These are phyloP conservation scores for Drosophila kanapiae DNA, from an alignment of 1,140 invertebrate genomes.

Conservation along the genomic window DNA sequence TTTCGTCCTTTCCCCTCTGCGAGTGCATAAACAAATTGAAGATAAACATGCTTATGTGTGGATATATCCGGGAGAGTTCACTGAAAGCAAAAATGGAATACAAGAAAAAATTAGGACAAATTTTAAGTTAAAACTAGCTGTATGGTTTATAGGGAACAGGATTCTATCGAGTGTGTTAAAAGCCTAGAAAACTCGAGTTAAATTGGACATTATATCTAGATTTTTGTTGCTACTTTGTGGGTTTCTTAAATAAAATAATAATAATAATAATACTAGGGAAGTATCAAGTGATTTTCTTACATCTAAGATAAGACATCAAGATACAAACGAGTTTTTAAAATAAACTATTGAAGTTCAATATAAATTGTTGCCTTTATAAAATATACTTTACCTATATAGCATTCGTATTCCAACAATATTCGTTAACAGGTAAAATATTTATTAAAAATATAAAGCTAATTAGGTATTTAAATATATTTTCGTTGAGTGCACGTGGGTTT, in stretches of 20 bases:
- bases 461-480: background rate
- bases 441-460: background rate
- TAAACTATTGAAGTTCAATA: no score
- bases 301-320: no score
- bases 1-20: conserved; percentile 7
- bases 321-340: no score
- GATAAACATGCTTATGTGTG: conserved; percentile 51
- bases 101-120: background rate
- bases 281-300: no score
- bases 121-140: no score
- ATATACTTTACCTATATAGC: background rate
- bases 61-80: conserved; percentile 1
- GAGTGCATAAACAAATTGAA: conserved; percentile 64
- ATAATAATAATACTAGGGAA: no score
- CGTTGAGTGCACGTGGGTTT: background rate
- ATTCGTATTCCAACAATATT: background rate
- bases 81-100: background rate
- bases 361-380: no score
- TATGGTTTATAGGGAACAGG: no score
- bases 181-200: background rate
- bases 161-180: no score
- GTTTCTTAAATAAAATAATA: no score
- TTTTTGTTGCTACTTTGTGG: no score
- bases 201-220: no score
- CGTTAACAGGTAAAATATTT: background rate